Evolutionary conservation across 2,888 invertebrate genomes (phyloP), one percentile per base, ranked within the genome.

Genomic region (Ypsolopha sequella): DNA sequence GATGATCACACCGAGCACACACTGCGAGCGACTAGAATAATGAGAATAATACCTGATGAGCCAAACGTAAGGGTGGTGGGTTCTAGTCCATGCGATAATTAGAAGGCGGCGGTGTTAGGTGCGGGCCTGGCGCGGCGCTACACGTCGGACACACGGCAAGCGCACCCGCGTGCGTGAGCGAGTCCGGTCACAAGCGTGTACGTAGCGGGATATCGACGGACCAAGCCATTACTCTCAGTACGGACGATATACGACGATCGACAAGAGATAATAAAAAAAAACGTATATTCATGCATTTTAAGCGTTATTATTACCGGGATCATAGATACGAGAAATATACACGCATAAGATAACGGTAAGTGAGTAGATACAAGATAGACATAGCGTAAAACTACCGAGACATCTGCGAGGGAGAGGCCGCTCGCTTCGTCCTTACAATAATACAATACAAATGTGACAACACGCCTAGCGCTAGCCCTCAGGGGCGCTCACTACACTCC

Each of bases 281-380:
- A 93, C 92, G 92, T 92, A 92, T 92, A 91, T 91, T 90, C 93
- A 93, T 93, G 92, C 92, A 92, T 91, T 89, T 90, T 90, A 93
- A 93, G 92, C 92, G 92, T 93, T 92, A 92, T 93, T 93, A 92
- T 93, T 93, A 92, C 91, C 92, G 92, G 92, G 92, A 91, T 90
- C 87, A 80, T 80, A 81, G 81, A 76, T 79, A 84, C 80, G 85
- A 86, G 84, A 85, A 84, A 85, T 84, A 82, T 84, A 85, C 85
- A 85, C 85, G 84, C 84, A 82, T 80, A 80, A 76, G 78, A 79
- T 77, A 78, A 81, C 80, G 79, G 73, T 76, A 76, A 79, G 79
- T 80, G 81, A 81, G 71, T 79, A 75, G 71, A 77, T 80, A 84
- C 74, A 81, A 74, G 24, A 72, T 68, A 80, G 34, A 10, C 13